Evolutionary conservation across 2,113 vertebrate genomes (phyloP), one percentile per base, ranked within the genome.

Genomic region (Atherinomorus stipes): DNA sequence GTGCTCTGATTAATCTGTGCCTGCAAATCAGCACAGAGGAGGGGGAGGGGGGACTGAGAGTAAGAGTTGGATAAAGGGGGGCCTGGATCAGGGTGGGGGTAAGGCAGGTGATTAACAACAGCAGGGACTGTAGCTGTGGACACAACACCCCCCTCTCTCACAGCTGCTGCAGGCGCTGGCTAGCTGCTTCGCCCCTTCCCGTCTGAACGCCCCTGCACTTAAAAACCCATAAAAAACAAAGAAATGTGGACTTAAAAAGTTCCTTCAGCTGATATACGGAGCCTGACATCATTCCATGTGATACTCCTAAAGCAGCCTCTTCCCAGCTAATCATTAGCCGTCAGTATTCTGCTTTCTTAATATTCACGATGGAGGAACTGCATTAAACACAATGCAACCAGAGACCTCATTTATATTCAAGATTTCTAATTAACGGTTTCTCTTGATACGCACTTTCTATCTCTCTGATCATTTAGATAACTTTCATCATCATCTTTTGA

Each of bases 1-100:
- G 89, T 92, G 90, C 95, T 95, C 96, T 98, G 97, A 99, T 99
- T 98, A 99, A 99, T 99, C 97, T 97, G 94, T 90, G 94, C 95
- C 96, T 97, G 96, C 96, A 98, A 98, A 97, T 98, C 96, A 98
- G 96, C 91, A 90, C 93, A 49, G 31, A n/a, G n/a, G n/a, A n/a
- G 92, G 94, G 94, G 73, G 49, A 65, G 94, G 94, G 73, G 49
- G 63, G 77, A 80, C 51, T 53, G 76, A 59, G 49, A 54, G 64
- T 16, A 25, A 34, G 66, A 61, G 26, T 3, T 9, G n/a, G 42
- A 31, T 51, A 7, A 42, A 34, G 31, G 11, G 28, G 44, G 38
- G 21, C 7, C 37, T 11, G 69, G 59, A 31, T 11, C 11, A 4
- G 18, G 49, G 22, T 11, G 52, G 65, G 76, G 65, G 57, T 93